A percentile compares a stretch with the other conserved stretches of the same genome.
These are phyloP conservation scores for Tragulus kanchil DNA, from an alignment of 2,113 vertebrate species.

Conservation along the genomic window DNA sequence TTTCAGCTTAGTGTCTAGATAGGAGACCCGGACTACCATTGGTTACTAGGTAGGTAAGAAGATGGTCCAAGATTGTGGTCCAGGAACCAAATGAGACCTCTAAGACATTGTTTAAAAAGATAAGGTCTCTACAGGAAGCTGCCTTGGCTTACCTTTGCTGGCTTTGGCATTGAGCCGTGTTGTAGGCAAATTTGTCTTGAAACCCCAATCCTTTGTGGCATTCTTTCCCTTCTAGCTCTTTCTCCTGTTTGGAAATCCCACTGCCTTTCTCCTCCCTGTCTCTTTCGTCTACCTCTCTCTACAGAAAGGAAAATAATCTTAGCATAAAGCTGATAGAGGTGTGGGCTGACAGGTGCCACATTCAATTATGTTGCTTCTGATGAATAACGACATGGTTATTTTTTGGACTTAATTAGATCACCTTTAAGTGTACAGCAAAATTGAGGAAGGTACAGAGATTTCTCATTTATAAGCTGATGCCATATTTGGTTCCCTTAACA, in stretches of 20 bases:
- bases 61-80: not conserved
- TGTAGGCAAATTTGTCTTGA: not conserved
- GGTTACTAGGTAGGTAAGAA: not conserved
- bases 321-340: not conserved
- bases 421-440: not conserved
- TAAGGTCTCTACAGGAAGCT: not conserved
- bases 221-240: not conserved
- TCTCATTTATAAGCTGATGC: not conserved
- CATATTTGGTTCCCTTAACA: not conserved
- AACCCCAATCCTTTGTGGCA: not conserved
- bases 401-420: not conserved
- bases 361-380: not conserved
- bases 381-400: not conserved
- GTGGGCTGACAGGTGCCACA: not conserved
- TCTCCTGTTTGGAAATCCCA: not conserved
- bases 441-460: not conserved
- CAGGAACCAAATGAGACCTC: not conserved
- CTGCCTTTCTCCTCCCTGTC: not conserved
- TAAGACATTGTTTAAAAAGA: not conserved
- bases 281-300: not conserved
- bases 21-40: not conserved
- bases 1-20: not conserved
- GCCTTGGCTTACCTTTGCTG: not conserved
- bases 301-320: not conserved
- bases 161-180: not conserved